Evolutionary conservation across 1,140 invertebrate species (phyloP), one percentile per base, ranked within the genome.

Genomic region (Panagrolaimus sp.): DNA sequence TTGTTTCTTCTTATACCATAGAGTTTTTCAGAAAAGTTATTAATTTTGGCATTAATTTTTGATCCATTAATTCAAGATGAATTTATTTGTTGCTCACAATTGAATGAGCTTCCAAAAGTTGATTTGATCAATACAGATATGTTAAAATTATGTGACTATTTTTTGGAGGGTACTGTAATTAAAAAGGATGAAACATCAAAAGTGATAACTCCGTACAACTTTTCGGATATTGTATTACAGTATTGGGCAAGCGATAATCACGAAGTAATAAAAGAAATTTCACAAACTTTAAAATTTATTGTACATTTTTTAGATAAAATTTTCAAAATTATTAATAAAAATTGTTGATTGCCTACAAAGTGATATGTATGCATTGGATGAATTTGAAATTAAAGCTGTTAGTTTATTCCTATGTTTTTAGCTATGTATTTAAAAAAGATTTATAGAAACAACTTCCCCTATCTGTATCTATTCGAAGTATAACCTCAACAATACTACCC

Each of bases 321-420:
- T 57, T 57, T 57, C 13, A 27, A 57, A 9, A 20, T 20, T 25
- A 20, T 57, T 57, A 11, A 16, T 27, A 57, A 57, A 25, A 25
- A 25, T 9, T 1, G 11, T 27, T 14, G 11, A 9, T 57, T 27
- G 1, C 20, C 51, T 9, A 57, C 51, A 57, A 16, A 25, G 20
- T 27, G 51, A 57, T 13, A 57, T 57, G 51, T 57, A 57, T 23
- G 51, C 51, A 13, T 27, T 57, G 4, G 51, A 57, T 20, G 51
- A 57, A 57, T 57, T 57, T 57, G 51, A 57, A 16, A 20, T 27
- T 25, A 57, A 20, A 27, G 16, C 20, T 25, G 27, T 3, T 4
- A 23, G 13, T 5, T 20, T 23, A 23, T 48, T 48, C 5, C 1
- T 48, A n/a, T n/a, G n/a, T n/a, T n/a, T n/a, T 48, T 14, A 48